phyloP scores from a whole-genome alignment of 2,797 vertebrate genomes.

The Sitta carolinensis region DNA sequence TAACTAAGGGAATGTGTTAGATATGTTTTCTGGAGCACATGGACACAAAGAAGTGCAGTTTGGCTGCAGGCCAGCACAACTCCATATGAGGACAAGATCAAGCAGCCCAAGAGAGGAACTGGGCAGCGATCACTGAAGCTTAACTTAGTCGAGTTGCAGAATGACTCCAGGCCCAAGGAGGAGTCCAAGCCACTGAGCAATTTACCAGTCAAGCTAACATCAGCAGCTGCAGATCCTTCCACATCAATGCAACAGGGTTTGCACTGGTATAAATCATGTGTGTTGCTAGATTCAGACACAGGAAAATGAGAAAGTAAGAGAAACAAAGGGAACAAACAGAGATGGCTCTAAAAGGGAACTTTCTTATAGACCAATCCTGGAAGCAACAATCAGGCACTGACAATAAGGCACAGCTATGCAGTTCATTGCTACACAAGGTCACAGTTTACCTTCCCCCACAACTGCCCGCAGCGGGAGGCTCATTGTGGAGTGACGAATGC shows the following conservation, averaged over 20 bases:
- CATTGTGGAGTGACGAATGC: neutral
- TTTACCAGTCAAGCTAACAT: neutral
- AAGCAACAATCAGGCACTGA: neutral
- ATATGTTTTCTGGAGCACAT: neutral
- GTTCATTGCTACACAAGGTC: conserved; percentile 11
- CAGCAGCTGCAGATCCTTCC: conserved; percentile 29
- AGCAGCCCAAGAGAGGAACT: neutral
- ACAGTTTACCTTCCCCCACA: conserved; percentile 14
- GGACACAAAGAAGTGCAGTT: neutral
- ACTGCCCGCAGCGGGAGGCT: neutral
- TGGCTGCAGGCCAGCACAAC: neutral
- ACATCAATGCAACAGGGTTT: neutral
- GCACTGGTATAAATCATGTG: neutral
- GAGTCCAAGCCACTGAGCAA: neutral
- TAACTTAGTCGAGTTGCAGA: neutral
- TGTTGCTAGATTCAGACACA: neutral
- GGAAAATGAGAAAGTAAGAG: conserved; percentile 52
- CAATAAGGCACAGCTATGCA: neutral
- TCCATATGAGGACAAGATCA: neutral
- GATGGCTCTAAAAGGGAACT: conserved; percentile 34
- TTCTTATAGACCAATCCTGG: conserved; percentile 4
- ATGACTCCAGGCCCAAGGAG: neutral
- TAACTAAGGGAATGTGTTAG: neutral
- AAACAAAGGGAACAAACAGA: conserved; percentile 51
- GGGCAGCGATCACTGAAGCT: rapidly evolving